Conservation (phyloP, 1,140 invertebrate species). For the Schmidtea mediterranea region DNA sequence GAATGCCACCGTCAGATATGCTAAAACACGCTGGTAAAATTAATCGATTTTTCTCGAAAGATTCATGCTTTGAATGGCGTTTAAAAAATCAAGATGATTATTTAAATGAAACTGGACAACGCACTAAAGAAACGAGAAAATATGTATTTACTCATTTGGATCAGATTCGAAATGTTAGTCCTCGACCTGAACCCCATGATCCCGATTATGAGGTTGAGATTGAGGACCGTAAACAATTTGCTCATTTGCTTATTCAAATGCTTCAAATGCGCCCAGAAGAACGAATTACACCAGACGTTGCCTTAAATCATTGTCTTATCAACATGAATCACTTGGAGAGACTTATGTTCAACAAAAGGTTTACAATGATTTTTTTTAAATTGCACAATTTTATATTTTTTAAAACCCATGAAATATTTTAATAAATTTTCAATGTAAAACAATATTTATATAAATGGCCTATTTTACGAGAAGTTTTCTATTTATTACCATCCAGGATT, state of each 20-base stretch:
- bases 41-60: constrained; percentile 2
- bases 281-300: constrained; percentile 1
- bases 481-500: too few relatives aligned
- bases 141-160: constrained; percentile 3
- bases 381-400: too few relatives aligned
- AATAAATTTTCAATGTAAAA: too few relatives aligned
- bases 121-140: constrained; percentile 3
- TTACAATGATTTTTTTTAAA: too few relatives aligned
- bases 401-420: too few relatives aligned
- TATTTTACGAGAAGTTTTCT: too few relatives aligned
- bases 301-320: not conserved
- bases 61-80: not conserved
- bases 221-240: constrained; percentile 1
- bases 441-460: too few relatives aligned
- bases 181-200: not conserved
- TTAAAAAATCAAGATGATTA: constrained; percentile 4
- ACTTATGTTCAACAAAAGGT: not conserved
- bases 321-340: not conserved
- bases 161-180: constrained; percentile 4
- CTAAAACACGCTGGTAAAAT: constrained; percentile 3
- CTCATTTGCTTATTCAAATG: not conserved
- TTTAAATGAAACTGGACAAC: not conserved
- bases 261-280: not conserved
- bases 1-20: constrained; percentile 5
- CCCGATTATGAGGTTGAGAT: constrained; percentile 3